phyloP scores from a whole-genome alignment of 2,797 vertebrate species.

The Alcedo atthis region DNA sequence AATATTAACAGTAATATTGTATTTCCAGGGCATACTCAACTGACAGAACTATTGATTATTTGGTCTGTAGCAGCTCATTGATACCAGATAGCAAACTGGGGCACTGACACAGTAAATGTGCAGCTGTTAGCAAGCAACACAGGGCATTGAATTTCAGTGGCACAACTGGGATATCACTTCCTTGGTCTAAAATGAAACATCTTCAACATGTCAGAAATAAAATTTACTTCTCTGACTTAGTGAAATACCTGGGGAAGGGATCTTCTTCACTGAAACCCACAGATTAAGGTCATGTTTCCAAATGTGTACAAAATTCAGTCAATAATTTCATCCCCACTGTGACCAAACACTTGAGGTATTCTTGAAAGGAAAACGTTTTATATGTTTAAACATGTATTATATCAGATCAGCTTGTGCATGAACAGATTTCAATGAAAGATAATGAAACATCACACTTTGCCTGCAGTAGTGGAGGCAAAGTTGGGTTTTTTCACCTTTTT shows the following conservation, averaged over 20 bases:
- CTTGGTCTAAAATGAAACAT: neutral
- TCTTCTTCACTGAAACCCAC: neutral
- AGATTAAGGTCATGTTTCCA: conserved; percentile 7
- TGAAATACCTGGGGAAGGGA: neutral
- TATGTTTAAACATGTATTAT: neutral
- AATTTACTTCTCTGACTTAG: neutral
- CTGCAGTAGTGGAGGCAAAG: neutral
- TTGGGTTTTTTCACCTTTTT: neutral
- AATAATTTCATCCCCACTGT: neutral
- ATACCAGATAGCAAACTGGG: conserved; percentile 48
- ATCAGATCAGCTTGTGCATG: neutral
- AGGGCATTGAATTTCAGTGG: neutral
- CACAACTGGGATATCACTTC: neutral
- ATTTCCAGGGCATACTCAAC: conserved; percentile 45
- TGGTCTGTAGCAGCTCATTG: conserved; percentile 21
- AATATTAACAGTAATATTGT: conserved; percentile 61
- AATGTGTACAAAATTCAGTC: neutral
- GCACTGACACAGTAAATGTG: conserved; percentile 16
- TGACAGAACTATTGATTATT: conserved; percentile 68
- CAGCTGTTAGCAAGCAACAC: conserved; percentile 20
- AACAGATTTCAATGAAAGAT: neutral
- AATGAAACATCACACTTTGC: neutral
- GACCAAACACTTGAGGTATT: neutral
- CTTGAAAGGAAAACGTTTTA: neutral
- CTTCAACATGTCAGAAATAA: conserved; percentile 14